Conservation (phyloP, 2,797 vertebrate species). For the Pseudocheirus occidentalis region DNA sequence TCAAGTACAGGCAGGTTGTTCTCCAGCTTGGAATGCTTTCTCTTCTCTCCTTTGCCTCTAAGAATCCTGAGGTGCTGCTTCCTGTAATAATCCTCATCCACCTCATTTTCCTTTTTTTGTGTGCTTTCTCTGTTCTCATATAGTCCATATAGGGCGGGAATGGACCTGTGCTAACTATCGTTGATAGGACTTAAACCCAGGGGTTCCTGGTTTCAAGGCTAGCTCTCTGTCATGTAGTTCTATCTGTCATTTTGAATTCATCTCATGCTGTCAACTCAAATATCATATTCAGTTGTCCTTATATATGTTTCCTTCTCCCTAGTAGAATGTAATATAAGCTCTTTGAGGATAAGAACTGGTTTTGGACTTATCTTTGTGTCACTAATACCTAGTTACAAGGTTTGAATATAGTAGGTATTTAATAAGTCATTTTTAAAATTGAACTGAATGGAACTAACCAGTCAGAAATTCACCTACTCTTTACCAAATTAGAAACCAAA, state of each 20-base stretch:
- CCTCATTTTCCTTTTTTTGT: not conserved
- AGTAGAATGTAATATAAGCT: not conserved
- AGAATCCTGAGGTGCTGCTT: not conserved
- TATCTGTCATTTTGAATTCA: not conserved
- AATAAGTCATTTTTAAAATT: not conserved
- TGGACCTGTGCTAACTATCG: not conserved
- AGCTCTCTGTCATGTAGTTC: not conserved
- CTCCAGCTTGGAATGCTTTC: not conserved
- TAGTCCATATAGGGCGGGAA: not conserved
- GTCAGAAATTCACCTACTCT: not conserved
- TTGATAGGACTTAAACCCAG: not conserved
- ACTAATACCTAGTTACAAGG: not conserved
- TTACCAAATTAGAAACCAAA: not conserved
- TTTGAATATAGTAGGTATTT: not conserved
- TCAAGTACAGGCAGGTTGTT: not conserved
- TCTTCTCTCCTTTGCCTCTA: not conserved
- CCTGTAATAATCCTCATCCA: not conserved
- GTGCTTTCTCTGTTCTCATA: not conserved
- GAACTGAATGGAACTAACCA: not conserved
- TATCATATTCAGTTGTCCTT: not conserved
- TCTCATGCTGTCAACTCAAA: not conserved
- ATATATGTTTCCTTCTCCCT: not conserved
- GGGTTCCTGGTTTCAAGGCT: not conserved
- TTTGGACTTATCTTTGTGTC: not conserved
- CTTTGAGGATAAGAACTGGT: not conserved